phyloP scores from a whole-genome alignment of 2,797 vertebrate species.

The Parambassis ranga region DNA sequence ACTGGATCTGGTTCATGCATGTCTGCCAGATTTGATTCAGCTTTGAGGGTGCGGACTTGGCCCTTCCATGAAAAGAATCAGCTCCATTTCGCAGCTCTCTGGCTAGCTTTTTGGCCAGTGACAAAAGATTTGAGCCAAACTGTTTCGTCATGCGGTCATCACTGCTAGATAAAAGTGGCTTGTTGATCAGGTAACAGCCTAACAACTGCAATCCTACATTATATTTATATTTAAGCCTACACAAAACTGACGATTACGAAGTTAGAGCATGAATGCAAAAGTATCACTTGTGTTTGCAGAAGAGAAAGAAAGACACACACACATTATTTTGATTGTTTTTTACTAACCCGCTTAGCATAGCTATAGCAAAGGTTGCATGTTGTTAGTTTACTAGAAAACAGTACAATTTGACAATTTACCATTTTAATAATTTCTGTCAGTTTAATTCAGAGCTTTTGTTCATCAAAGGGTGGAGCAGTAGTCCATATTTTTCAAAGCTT shows the following conservation, averaged over 20 bases:
- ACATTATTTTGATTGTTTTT: neutral
- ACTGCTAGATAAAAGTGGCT: neutral
- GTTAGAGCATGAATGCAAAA: too few relatives aligned
- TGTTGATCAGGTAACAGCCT: neutral
- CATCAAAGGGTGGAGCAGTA: neutral
- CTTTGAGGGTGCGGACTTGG: slow-evolving; percentile 1
- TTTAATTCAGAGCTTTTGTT: neutral
- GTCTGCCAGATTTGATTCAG: slow-evolving; percentile 8
- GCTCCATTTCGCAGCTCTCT: neutral
- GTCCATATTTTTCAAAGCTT: neutral
- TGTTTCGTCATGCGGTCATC: neutral
- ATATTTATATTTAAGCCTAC: neutral
- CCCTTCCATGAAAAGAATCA: neutral
- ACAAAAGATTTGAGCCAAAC: neutral
- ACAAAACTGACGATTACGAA: too few relatives aligned
- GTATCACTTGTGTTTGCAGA: neutral
- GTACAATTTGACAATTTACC: too few relatives aligned
- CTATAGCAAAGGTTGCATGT: neutral
- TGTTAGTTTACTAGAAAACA: too few relatives aligned
- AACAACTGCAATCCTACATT: neutral
- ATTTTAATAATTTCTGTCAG: too few relatives aligned
- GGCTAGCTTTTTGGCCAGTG: neutral
- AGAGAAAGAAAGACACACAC: neutral
- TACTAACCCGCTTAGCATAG: neutral
- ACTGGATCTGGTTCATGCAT: neutral